Evolutionary conservation across 2,797 vertebrate genomes (phyloP), one percentile per base, ranked within the genome.

Genomic region (Staurois parvus): DNA sequence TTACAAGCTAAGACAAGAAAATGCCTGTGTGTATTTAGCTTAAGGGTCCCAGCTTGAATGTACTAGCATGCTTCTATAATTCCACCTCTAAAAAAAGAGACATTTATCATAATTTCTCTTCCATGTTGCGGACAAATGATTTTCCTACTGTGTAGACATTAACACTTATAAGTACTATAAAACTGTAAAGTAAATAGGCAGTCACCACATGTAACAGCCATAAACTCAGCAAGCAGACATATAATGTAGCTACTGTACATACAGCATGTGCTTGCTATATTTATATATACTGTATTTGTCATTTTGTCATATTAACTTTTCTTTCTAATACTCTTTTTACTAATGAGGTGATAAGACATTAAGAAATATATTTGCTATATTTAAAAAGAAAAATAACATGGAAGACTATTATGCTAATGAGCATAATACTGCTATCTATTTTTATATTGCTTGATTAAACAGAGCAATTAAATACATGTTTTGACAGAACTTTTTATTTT

Each of bases 381-480:
- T 52, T 52, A 30, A 26, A 75, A 13, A 13, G 42, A 13, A 21
- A 52, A 52, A 75, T 10, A 19, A 48, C 26, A 52, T 52, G 28
- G 30, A 52, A 48, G 30, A 30, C 30, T 19, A 48, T 52, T 52
- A 29, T 52, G 72, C 26, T 52, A 28, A 74, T 45, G 19, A 48
- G 72, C 30, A 52, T 19, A 29, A 48, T 75, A 29, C 45, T 45
- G 48, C 48, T 52, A 19, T 52, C 42, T 52, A 28, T 76, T 76
- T 52, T 76, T 76, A n/a, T 76, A 62, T 28, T 13, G 19, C 45
- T n/a, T 59, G 74, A 76, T 56, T 34, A 76, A 29, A 12, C 21
- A 24, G 74, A 76, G 48, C 52, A n/a, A 32, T 28, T n/a, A n/a
- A 32, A 48, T 29, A 75, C 52, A 56, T 76, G 74, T 76, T 76